These are phyloP conservation scores for Leucoraja ocellata DNA, from an alignment of 2,797 vertebrate species.

Conservation along the genomic window DNA sequence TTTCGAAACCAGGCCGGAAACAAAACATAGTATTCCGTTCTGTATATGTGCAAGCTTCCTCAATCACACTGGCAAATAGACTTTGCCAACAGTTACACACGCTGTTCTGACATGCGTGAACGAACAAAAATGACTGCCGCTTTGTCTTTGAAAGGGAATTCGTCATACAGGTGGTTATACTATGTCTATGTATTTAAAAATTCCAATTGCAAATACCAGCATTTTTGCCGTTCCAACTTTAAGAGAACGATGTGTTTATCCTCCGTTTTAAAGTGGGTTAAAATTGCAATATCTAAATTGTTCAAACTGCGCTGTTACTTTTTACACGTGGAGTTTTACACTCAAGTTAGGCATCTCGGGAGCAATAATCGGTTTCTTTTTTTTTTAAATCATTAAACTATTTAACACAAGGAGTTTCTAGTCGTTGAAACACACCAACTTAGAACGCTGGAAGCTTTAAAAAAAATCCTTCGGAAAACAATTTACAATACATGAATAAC, in stretches of 20 bases:
- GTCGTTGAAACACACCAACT: not conserved
- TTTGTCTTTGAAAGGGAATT: too few species aligned
- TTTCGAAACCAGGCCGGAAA: too few species aligned
- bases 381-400: not conserved
- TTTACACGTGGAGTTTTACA: not conserved
- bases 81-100: too few species aligned
- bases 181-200: too few species aligned
- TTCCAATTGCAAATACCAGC: too few species aligned
- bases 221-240: not conserved
- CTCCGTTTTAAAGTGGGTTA: not conserved
- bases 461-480: not conserved
- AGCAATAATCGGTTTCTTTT: not conserved
- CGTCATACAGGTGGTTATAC: too few species aligned
- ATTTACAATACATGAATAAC: not conserved
- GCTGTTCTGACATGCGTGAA: too few species aligned
- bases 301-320: not conserved
- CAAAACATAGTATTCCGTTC: too few species aligned
- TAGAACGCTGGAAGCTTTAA: not conserved
- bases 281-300: not conserved
- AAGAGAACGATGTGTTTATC: not conserved
- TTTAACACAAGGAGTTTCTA: not conserved
- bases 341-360: not conserved
- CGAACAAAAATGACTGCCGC: too few species aligned
- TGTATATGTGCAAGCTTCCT: too few species aligned
- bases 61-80: too few species aligned